Evolutionary conservation across 1,140 invertebrate genomes (phyloP).

Genomic region (Diplogasteroides magnus): DNA sequence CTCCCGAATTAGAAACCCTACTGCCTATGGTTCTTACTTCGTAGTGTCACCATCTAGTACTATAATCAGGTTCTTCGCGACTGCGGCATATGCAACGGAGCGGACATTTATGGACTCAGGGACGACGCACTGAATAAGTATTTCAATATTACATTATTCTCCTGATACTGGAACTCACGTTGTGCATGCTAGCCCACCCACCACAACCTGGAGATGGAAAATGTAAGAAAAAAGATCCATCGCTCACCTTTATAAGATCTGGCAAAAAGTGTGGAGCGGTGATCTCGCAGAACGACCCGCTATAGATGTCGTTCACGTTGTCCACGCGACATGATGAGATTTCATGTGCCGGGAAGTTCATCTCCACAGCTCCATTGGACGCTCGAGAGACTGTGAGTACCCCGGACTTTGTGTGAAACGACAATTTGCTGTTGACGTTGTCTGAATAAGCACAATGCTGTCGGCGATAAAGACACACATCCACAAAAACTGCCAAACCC

Average conservation of each 20-base stretch:
- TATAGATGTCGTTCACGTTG: constrained; percentile 5
- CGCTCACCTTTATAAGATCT: constrained; percentile 22
- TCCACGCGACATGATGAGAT: constrained; percentile 14
- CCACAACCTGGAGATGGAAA: neutral
- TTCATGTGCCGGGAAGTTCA: constrained; percentile 31
- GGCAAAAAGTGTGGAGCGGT: constrained; percentile 24
- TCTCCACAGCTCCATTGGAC: constrained; percentile 29
- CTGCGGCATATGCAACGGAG: constrained; percentile 24
- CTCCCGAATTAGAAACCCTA: constrained; percentile 16
- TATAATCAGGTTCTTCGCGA: constrained; percentile 40
- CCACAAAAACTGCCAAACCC: no score
- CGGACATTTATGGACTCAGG: constrained; percentile 2
- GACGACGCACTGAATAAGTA: constrained; percentile 5
- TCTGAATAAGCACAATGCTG: no score
- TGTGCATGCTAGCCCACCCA: no score
- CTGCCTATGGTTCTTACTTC: constrained; percentile 21
- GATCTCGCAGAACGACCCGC: constrained; percentile 20
- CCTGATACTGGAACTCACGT: no score
- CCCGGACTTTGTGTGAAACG: constrained; percentile 42
- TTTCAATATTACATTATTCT: no score
- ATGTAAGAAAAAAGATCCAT: constrained; percentile 4
- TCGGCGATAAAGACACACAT: no score
- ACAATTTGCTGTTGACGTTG: no score
- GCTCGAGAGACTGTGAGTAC: constrained; percentile 30
- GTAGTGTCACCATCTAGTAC: constrained; percentile 43